Conservation (phyloP, 2,113 vertebrate genomes). For the Dasyurus viverrinus region DNA sequence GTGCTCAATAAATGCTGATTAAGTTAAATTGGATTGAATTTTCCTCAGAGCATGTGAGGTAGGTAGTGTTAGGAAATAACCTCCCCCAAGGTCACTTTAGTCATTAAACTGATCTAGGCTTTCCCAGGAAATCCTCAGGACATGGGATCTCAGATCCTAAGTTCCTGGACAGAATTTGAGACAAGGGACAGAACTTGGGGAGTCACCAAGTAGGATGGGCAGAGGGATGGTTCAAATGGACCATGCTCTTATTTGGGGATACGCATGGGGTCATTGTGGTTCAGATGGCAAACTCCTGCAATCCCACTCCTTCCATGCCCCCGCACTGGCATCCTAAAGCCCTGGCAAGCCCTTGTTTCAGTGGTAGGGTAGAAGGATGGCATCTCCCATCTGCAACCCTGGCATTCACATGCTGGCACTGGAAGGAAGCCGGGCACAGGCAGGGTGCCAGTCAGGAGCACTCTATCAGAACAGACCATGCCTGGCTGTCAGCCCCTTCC, state of each 20-base stretch:
- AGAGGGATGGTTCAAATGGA: background rate
- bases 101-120: background rate
- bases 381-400: background rate
- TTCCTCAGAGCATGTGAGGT: background rate
- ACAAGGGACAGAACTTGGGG: background rate
- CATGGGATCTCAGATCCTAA: background rate
- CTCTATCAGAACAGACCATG: conserved; percentile 3
- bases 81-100: background rate
- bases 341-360: background rate
- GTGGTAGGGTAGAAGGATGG: background rate
- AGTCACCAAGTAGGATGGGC: background rate
- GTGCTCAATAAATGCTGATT: background rate
- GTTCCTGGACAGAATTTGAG: background rate
- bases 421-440: background rate
- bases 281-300: background rate
- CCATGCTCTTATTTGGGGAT: background rate
- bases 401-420: background rate
- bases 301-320: background rate
- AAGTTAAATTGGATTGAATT: background rate
- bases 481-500: background rate
- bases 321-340: background rate
- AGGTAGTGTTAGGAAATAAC: background rate
- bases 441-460: background rate
- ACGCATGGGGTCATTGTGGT: background rate
- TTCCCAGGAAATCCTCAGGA: background rate